These are phyloP conservation scores for Delia radicum DNA, from an alignment of 1,140 invertebrate genomes.

Conservation along the genomic window DNA sequence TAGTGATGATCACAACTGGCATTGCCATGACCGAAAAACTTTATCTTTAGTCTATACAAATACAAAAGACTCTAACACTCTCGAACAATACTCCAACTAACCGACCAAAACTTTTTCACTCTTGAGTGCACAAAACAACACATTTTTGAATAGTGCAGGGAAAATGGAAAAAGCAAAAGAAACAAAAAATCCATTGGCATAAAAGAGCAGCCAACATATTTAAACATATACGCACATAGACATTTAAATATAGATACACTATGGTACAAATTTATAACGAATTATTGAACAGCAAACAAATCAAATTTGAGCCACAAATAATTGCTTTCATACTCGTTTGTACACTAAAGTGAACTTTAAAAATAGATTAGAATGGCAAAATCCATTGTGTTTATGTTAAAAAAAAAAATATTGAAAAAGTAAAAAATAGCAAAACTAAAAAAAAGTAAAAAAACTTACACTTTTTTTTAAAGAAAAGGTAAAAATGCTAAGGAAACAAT, in stretches of 20 bases:
- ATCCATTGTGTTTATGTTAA: too few species aligned
- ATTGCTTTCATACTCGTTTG: too few species aligned
- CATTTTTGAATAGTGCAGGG: not conserved
- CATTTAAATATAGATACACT: not conserved
- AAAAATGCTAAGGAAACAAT: too few species aligned
- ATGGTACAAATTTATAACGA: too few species aligned
- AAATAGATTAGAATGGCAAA: too few species aligned
- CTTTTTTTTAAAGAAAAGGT: too few species aligned
- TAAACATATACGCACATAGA: not conserved
- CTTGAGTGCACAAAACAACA: conserved; percentile 19
- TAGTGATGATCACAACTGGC: not conserved
- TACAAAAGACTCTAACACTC: not conserved
- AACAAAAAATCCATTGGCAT: not conserved
- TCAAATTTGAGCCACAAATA: too few species aligned
- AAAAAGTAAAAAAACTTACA: too few species aligned
- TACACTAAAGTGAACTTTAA: too few species aligned
- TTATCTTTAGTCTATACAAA: not conserved
- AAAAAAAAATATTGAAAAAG: too few species aligned
- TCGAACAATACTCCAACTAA: conserved; percentile 18
- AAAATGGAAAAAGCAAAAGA: not conserved
- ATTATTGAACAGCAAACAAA: too few species aligned
- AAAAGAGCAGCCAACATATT: not conserved
- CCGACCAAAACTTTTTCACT: conserved; percentile 22
- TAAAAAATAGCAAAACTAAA: too few species aligned
- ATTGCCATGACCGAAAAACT: not conserved